Percentiles rank a stretch among this genome's conserved stretches.
Evolutionary conservation across 1,140 invertebrate genomes (phyloP).

Genomic region (Cataglyphis hispanica): DNA sequence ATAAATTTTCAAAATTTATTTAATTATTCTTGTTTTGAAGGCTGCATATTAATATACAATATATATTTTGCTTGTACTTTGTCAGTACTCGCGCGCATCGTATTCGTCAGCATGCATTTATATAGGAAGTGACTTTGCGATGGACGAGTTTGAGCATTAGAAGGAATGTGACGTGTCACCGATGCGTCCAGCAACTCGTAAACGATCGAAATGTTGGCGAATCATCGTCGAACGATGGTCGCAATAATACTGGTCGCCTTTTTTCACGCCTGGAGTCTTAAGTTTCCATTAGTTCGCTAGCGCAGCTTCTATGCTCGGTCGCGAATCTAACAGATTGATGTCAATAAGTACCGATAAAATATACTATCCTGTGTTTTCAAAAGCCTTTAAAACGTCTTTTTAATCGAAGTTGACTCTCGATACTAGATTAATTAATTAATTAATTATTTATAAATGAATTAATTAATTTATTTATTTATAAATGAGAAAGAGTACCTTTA

Average conservation of each 20-base stretch:
- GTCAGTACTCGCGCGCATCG: constrained; percentile 20
- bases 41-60: not conserved
- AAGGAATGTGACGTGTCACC: constrained; percentile 36
- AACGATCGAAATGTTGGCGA: constrained; percentile 51
- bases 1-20: not conserved
- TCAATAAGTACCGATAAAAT: not conserved
- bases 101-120: constrained; percentile 19
- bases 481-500: no score
- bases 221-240: constrained; percentile 28
- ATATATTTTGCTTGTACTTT: not conserved
- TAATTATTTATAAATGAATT: no score
- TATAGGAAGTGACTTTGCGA: constrained; percentile 39
- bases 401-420: no score
- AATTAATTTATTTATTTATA: no score
- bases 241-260: constrained; percentile 29
- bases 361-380: no score
- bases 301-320: not conserved
- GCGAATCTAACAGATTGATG: not conserved
- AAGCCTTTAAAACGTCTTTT: no score
- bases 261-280: not conserved
- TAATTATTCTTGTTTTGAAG: not conserved
- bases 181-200: not conserved
- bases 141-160: constrained; percentile 24
- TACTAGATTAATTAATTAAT: no score
- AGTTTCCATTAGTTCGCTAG: constrained; percentile 7